Evolutionary conservation across 2,797 vertebrate species (phyloP), one percentile per base, ranked within the genome.

Genomic region (Galaxias olidus): DNA sequence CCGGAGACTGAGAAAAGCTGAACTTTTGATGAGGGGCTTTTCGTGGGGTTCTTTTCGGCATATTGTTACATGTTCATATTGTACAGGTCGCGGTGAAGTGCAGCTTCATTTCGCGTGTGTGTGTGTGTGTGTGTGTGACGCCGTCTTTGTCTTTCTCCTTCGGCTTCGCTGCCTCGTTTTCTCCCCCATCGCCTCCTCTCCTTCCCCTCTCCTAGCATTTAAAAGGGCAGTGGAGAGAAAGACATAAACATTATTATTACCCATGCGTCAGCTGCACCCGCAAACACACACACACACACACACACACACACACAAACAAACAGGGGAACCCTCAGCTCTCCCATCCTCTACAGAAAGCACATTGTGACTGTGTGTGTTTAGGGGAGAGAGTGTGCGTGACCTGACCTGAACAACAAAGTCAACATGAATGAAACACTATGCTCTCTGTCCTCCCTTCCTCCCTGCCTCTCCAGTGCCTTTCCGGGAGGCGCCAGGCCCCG

Each of bases 401-500:
- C 30, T 30, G 30, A 30, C 30, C 30, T 30, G 30, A 30, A 30
- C 30, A 30, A 30, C 30, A 30, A 30, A 30, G 30, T 30, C 30
- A 30, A 30, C 30, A 30, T 30, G 30, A 30, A 30, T 30, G 30
- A 30, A 30, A 30, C 30, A 30, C 30, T 3, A 30, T 30, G 30
- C 41, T 46, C 20, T 19, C 9, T 42, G 53, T 46, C 50, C 57
- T 19, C 53, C 9, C 20, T 41, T 19, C 13, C 14, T 17, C 61
- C 18, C 61, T 20, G 8, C 13, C n/a, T 10, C 56, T 18, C 9
- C 86, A 96, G 94, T 95, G 93, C 94, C 94, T 88, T 96, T 95
- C 82, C 87, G 92, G 63, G 94, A 95, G 92, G 92, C 93, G 76
- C 93, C 93, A 46, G 90, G 91, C 13, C 42, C 14, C 42, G 49